These are phyloP conservation scores for Daboia siamensis DNA, from an alignment of 2,113 vertebrate species.

Conservation along the genomic window DNA sequence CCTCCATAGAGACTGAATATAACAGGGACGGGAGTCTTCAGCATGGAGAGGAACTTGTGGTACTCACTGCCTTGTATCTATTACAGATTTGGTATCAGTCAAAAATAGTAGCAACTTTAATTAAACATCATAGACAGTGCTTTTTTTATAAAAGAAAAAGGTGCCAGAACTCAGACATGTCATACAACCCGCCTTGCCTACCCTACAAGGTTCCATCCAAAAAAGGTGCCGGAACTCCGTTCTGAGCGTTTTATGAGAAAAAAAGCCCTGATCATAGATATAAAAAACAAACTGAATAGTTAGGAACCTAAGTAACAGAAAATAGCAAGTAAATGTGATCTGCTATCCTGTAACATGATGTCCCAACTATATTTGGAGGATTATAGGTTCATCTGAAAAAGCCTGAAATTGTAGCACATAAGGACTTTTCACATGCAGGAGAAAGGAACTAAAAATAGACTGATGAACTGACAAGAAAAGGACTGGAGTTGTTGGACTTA, in stretches of 20 bases:
- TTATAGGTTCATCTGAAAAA: background rate
- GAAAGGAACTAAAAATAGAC: background rate
- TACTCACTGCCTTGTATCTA: background rate
- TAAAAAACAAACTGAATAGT: background rate
- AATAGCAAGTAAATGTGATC: background rate
- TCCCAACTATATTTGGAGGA: background rate
- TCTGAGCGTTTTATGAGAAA: too few relatives aligned
- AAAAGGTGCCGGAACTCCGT: too few relatives aligned
- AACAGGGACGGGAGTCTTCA: background rate
- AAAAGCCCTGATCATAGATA: too few relatives aligned
- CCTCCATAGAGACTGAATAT: background rate
- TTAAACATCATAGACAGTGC: background rate
- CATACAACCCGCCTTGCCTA: too few relatives aligned
- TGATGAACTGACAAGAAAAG: background rate
- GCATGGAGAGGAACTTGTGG: background rate
- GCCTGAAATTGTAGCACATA: background rate
- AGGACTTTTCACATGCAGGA: background rate
- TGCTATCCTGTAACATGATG: background rate
- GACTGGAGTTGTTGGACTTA: background rate
- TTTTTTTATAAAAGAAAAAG: too few relatives aligned
- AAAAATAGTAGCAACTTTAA: background rate
- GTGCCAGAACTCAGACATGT: too few relatives aligned
- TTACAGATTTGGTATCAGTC: background rate
- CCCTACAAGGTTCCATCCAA: too few relatives aligned
- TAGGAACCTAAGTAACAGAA: background rate